Evolutionary conservation across 2,113 vertebrate genomes (phyloP), one percentile per base, ranked within the genome.

Genomic region (Antidorcas marsupialis): DNA sequence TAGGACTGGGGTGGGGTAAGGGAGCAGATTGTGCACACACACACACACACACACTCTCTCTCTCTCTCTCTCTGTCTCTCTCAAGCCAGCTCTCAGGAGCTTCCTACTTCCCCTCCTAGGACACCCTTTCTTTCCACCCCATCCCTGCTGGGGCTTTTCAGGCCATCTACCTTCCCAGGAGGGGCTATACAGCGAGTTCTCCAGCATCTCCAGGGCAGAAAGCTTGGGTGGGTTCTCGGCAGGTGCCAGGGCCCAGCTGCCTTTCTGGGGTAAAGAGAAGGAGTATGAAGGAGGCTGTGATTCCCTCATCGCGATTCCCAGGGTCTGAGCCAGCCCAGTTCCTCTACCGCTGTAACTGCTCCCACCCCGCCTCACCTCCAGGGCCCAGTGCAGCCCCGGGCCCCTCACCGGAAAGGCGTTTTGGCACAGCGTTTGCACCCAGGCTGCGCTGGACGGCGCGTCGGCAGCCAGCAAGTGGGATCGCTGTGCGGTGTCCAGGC

Each of bases 181-280:
- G 4, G 99, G 99, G 98, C 98, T 99, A 98, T 99, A 99, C 98
- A 99, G 99, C 76, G 99, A 99, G 98, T 99, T 99, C 98, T 99
- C 99, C 0, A 99, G 99, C 99, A 99, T 99, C 98, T 99, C 99
- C 98, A 99, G 94, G 50, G 99, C 98, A 0, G 98, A 85, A 98
- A 96, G 84, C 16, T 55, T 96, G 78, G 15, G 88, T 21, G 90
- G 47, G 96, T 94, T 98, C 91, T 94, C 95, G 5, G 62, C 82
- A 33, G 8, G 27, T 1, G 30, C 85, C 94, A 17, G 91, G 87
- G 92, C 3, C 0, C 97, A 95, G 96, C 96, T 67, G 27, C 98
- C 97, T 98, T 99, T 98, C 85, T 94, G 85, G 89, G 59, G 33
- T 81, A 87, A 81, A 83, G 7, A 95, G 62, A 97, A 43, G 87